Evolutionary conservation across 2,797 vertebrate genomes (phyloP).

Genomic region (Eulemur mongoz): DNA sequence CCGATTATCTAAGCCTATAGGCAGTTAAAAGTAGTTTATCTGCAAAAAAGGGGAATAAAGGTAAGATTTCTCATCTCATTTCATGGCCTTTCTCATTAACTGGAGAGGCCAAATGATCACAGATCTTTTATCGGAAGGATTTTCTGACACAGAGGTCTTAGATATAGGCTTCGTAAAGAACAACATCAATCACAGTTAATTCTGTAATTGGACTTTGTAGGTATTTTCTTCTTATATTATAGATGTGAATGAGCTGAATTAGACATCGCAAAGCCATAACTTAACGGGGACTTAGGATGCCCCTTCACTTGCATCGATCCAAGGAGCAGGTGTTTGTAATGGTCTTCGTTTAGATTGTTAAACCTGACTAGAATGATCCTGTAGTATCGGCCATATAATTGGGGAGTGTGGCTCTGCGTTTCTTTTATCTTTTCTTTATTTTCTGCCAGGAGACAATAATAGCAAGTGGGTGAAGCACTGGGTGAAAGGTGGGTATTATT

Average conservation of each 20-base stretch:
- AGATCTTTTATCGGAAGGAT: not conserved
- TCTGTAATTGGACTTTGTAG: not conserved
- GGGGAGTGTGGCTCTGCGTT: not conserved
- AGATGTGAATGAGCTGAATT: not conserved
- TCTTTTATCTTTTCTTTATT: conserved; percentile 30
- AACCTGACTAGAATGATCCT: not conserved
- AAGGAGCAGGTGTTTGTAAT: not conserved
- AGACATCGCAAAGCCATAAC: not conserved
- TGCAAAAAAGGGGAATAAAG: not conserved
- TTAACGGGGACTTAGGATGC: not conserved
- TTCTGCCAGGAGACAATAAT: conserved; percentile 89
- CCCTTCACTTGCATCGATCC: not conserved
- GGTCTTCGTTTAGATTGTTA: not conserved
- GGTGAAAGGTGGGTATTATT: conserved; percentile 98
- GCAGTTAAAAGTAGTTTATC: not conserved
- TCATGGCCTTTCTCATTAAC: not conserved
- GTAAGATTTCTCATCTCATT: not conserved
- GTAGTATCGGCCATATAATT: accelerated
- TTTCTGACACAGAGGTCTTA: not conserved
- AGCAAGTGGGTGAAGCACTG: conserved; percentile 96
- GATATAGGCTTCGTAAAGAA: not conserved
- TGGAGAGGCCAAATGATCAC: not conserved
- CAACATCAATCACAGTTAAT: not conserved
- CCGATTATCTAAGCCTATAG: not conserved
- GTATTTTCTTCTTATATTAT: not conserved